phyloP scores from a whole-genome alignment of 92 coral and sea anemone species.

The Micromussa lordhowensis region DNA sequence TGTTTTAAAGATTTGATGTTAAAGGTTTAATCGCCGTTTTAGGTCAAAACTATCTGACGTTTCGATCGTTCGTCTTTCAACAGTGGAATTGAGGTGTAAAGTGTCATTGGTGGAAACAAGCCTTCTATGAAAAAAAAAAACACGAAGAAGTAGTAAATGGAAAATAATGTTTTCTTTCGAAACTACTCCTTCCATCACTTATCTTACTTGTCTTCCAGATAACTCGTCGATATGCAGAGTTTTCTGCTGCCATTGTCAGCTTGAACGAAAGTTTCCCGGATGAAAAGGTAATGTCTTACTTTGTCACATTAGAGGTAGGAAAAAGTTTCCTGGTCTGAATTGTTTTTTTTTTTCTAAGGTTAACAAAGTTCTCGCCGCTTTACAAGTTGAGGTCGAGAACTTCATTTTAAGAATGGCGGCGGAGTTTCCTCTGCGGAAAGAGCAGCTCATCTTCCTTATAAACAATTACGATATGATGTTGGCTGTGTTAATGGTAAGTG shows the following conservation, averaged over 20 bases:
- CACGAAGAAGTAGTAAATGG: too few relatives aligned
- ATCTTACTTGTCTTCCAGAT: constrained; percentile 56
- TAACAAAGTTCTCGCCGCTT: constrained; percentile 90
- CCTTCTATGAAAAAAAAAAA: too few relatives aligned
- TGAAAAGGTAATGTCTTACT: constrained; percentile 74
- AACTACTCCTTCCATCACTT: not conserved
- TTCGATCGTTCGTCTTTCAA: not conserved
- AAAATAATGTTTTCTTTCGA: not conserved
- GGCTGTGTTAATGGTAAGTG: constrained; percentile 92
- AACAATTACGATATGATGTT: constrained; percentile 99
- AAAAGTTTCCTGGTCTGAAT: too few relatives aligned
- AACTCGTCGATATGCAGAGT: constrained; percentile 97
- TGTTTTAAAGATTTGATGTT: too few relatives aligned
- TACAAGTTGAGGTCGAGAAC: constrained; percentile 95
- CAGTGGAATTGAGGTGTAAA: not conserved
- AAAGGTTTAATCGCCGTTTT: too few relatives aligned
- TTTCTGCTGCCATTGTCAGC: constrained; percentile 98
- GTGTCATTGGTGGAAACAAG: too few relatives aligned
- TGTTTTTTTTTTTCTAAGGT: constrained; percentile 60
- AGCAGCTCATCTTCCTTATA: constrained; percentile 94
- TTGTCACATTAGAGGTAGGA: too few relatives aligned
- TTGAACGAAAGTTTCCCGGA: constrained; percentile 98
- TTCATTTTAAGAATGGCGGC: constrained; percentile 97
- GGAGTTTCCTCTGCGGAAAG: constrained; percentile 96
- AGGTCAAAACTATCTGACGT: not conserved